These are phyloP conservation scores for Xestia ashworthii DNA, from an alignment of 2,888 invertebrate genomes.

Conservation along the genomic window DNA sequence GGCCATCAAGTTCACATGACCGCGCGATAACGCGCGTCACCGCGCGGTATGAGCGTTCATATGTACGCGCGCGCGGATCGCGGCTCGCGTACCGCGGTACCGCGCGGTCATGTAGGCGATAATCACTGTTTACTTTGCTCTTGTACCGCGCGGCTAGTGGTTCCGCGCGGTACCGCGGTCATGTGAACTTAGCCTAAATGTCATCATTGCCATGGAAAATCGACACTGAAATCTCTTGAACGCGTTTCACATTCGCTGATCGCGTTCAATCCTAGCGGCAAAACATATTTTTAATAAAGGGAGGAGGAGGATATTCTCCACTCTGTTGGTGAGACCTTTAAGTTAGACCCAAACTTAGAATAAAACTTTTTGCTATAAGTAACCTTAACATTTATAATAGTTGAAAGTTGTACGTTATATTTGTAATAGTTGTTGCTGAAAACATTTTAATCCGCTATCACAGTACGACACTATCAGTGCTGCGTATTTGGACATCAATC, in stretches of 20 bases:
- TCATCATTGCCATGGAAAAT: not conserved
- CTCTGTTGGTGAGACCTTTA: not conserved
- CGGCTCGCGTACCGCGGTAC: no score
- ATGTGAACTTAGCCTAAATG: no score
- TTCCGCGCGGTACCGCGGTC: no score
- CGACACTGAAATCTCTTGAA: not conserved
- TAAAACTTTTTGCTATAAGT: not conserved
- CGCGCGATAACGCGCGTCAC: no score
- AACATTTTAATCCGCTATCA: conserved; percentile 30
- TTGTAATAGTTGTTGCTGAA: not conserved
- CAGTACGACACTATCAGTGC: conserved; percentile 27
- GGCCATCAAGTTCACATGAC: no score
- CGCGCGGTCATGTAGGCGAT: no score
- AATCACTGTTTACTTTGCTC: no score
- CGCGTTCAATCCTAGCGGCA: not conserved
- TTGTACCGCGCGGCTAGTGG: no score
- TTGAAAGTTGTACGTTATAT: not conserved
- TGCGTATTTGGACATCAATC: conserved; percentile 45
- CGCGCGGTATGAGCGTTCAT: no score
- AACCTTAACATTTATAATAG: not conserved
- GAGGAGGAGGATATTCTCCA: not conserved
- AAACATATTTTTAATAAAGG: not conserved
- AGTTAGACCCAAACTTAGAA: not conserved
- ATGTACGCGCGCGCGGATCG: no score
- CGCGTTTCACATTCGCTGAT: not conserved